Evolutionary conservation across 1,140 invertebrate species (phyloP).

Genomic region (Pachyrhynchus sulphureomaculatus): DNA sequence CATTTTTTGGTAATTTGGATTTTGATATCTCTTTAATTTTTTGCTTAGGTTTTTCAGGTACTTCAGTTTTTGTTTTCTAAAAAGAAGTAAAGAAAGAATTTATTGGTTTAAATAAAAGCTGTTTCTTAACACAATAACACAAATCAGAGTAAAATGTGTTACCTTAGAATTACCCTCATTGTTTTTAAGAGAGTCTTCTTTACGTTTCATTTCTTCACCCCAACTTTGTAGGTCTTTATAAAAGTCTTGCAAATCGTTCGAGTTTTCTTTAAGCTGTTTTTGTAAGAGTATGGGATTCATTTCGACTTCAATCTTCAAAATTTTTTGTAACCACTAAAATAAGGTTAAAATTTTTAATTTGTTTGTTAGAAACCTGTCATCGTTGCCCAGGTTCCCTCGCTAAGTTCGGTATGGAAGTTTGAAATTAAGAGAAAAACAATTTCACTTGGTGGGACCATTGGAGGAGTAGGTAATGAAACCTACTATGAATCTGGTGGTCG

Average conservation of each 20-base stretch:
- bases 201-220: constrained; percentile 81
- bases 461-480: no score
- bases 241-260: constrained; percentile 69
- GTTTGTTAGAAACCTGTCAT: no score
- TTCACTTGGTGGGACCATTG: no score
- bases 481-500: no score
- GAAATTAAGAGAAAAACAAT: no score
- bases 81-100: neutral
- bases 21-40: neutral
- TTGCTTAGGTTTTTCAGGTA: neutral
- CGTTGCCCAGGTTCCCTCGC: no score
- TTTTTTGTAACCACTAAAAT: no score
- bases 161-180: constrained; percentile 49
- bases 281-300: constrained; percentile 62
- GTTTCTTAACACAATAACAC: constrained; percentile 52
- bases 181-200: constrained; percentile 64
- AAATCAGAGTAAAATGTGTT: constrained; percentile 8
- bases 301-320: no score
- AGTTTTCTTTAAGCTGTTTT: constrained; percentile 71
- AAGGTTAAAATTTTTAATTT: no score
- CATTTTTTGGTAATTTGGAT: constrained; percentile 43
- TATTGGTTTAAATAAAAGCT: neutral
- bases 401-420: no score
- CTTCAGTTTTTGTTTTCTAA: neutral
- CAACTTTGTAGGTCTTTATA: constrained; percentile 77